Evolutionary conservation across 2,113 vertebrate genomes (phyloP), one percentile per base, ranked within the genome.

Genomic region (Lethenteron reissneri): DNA sequence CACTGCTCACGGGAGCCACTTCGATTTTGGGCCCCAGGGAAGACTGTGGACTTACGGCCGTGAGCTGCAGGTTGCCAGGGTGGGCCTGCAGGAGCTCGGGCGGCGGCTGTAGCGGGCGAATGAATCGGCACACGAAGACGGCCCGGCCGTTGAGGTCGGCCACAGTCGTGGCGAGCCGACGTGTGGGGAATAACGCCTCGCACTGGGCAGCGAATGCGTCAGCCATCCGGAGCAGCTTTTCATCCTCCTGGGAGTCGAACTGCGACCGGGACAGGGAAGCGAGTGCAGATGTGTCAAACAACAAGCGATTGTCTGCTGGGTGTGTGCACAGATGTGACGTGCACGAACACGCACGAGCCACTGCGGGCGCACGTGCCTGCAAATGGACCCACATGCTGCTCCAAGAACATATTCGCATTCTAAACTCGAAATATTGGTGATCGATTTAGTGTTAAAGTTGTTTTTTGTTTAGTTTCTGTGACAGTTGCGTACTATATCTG

Each of bases 231-330:
- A 99, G 85, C 71, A 99, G 75, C 58, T 82, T 85, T 78, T 91
- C 90, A 12, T 86, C 83, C 80, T 99, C 94, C 72, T 90, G 84
- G 72, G 84, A 87, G 77, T 95, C 90, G 80, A 96, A 89, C 94
- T 99, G 81, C 57, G 79, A 71, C 69, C 74, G 74, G 72, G 70
- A 78, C 6, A 41, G 41, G 41, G 41, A 41, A 41, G 5, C 41
- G 41, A 41, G 41, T 41, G 41, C 41, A 41, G 41, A 5, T 6
- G 41, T 41, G 41, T 41, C 41, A 41, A 41, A 41, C 41, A 41
- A 41, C 41, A 41, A 41, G 41, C 41, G 41, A 41, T 41, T 6
- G 41, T 41, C 41, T 41, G 41, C 41, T 41, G 41, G 41, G 41
- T 41, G 41, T 41, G 41, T 41, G 41, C 41, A 41, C 41, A 41